Evolutionary conservation across 2,113 vertebrate genomes (phyloP).

Genomic region (Gambusia affinis): DNA sequence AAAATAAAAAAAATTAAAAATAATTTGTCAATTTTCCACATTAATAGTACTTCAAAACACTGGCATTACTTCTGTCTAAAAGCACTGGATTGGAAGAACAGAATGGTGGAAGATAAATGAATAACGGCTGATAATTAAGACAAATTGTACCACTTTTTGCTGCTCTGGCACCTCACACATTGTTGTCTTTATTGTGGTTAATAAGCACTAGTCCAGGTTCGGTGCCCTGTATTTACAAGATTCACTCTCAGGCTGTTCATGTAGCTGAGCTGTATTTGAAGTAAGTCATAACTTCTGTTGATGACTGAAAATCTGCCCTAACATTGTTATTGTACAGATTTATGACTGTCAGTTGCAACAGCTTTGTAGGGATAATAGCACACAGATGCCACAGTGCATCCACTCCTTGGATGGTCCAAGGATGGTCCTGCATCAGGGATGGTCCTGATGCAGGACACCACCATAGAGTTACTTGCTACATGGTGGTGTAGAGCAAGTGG

Average conservation of each 20-base stretch:
- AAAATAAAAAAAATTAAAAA: not conserved
- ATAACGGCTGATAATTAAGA: not conserved
- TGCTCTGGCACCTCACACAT: not conserved
- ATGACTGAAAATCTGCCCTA: not conserved
- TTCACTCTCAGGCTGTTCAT: too few relatives aligned
- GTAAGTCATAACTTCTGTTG: not conserved
- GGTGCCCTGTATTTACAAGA: too few relatives aligned
- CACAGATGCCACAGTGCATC: not conserved
- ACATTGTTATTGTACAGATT: not conserved
- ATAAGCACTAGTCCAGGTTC: not conserved
- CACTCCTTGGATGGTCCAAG: not conserved
- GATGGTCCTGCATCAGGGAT: too few relatives aligned
- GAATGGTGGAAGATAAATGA: not conserved
- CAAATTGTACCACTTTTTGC: not conserved
- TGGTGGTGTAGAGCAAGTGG: not conserved
- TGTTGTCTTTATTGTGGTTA: not conserved
- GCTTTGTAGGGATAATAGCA: not conserved
- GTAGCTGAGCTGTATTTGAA: too few relatives aligned
- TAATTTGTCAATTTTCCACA: too few relatives aligned
- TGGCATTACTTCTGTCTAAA: not conserved
- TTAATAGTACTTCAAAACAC: not conserved
- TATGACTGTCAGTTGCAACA: not conserved
- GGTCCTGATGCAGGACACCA: not conserved
- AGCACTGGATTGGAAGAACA: not conserved
- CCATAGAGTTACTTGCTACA: too few relatives aligned